Conservation (phyloP, 2,888 invertebrate species). For the Tipula confusa region DNA sequence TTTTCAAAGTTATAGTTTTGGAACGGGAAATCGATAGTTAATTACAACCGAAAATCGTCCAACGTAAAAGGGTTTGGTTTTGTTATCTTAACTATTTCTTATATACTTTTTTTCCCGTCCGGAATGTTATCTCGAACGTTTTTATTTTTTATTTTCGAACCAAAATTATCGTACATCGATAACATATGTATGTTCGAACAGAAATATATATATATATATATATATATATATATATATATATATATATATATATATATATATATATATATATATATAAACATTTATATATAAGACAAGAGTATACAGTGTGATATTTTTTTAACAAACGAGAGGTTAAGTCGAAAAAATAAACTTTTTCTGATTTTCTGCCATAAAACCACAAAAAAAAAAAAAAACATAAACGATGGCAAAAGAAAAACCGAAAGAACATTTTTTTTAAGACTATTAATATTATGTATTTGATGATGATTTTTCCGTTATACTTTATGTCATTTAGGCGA, state of each 20-base stretch:
- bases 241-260: too few relatives aligned
- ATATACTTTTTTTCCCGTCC: neutral
- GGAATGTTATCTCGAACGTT: neutral
- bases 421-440: neutral
- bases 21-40: neutral
- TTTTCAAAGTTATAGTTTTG: neutral
- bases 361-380: neutral
- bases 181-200: neutral
- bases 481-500: constrained; percentile 16
- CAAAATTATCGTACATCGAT: neutral
- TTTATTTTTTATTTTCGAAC: neutral
- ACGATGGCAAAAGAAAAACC: neutral
- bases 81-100: neutral
- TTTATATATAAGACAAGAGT: neutral
- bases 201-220: too few relatives aligned
- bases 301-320: neutral
- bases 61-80: neutral
- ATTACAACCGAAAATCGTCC: neutral
- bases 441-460: constrained; percentile 12
- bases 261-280: too few relatives aligned
- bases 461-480: neutral
- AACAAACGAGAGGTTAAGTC: constrained; percentile 13
- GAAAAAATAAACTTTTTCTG: constrained; percentile 9
- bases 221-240: too few relatives aligned
- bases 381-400: neutral